Conservation (phyloP, 2,113 vertebrate genomes). For the Poeciliopsis retropinna region DNA sequence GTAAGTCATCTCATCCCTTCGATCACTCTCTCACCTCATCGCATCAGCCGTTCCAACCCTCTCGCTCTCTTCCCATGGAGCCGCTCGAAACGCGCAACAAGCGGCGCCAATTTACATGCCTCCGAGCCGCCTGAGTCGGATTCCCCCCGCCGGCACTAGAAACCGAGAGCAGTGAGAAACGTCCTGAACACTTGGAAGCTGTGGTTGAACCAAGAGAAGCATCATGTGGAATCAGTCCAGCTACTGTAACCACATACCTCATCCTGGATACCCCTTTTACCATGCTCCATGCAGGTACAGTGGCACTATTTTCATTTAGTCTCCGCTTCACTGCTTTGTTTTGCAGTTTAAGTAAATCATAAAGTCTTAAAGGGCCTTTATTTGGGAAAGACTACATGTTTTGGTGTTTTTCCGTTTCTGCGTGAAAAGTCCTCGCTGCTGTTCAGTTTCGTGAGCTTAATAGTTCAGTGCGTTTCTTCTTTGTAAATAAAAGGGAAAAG, state of each 20-base stretch:
- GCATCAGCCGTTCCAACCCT: constrained; percentile 8
- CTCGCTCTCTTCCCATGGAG: constrained; percentile 48
- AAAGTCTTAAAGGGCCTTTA: not conserved
- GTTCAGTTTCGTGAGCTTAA: not conserved
- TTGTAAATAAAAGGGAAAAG: not conserved
- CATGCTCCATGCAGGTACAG: constrained; percentile 87
- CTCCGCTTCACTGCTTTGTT: not conserved
- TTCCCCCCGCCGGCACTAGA: constrained; percentile 18
- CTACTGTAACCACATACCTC: constrained; percentile 82
- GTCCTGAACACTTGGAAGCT: constrained; percentile 26
- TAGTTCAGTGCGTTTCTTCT: not conserved
- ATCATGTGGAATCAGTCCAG: constrained; percentile 83
- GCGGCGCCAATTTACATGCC: constrained; percentile 51
- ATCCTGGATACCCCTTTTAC: constrained; percentile 83
- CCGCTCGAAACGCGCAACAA: constrained; percentile 23
- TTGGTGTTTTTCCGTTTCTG: not conserved
- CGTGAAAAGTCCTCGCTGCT: not conserved
- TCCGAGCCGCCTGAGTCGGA: constrained; percentile 28
- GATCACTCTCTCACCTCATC: constrained; percentile 24
- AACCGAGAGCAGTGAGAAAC: constrained; percentile 32
- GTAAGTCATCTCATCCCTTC: constrained; percentile 34
- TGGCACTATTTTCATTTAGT: constrained; percentile 14
- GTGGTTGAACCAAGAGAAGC: constrained; percentile 42
- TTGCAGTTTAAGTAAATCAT: not conserved
- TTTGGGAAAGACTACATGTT: not conserved